Evolutionary conservation across 2,113 vertebrate species (phyloP).

Genomic region (Ictidomys tridecemlineatus): DNA sequence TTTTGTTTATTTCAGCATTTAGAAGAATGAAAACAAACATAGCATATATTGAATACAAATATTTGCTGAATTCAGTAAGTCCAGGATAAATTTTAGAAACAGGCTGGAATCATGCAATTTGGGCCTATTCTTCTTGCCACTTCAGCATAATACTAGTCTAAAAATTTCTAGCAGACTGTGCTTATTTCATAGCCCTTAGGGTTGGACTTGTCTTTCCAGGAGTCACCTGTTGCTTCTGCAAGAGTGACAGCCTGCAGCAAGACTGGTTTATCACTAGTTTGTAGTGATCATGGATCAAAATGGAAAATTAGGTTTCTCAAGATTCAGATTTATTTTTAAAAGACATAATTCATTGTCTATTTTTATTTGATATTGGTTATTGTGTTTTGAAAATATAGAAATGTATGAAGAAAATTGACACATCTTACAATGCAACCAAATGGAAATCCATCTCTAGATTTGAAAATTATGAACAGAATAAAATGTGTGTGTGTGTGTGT

Average conservation of each 20-base stretch:
- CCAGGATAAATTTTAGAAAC: not conserved
- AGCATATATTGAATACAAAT: not conserved
- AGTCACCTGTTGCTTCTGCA: not conserved
- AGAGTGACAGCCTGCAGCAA: not conserved
- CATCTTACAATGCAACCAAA: not conserved
- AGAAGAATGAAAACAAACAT: not conserved
- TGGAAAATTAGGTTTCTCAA: not conserved
- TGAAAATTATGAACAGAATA: not conserved
- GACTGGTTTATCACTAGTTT: not conserved
- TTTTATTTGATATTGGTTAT: conserved; percentile 23
- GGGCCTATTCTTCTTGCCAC: not conserved
- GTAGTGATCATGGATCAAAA: not conserved
- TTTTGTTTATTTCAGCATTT: not conserved
- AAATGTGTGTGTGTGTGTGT: not conserved
- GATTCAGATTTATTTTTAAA: not conserved
- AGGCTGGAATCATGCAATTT: not conserved
- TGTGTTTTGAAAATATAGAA: not conserved
- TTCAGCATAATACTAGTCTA: not conserved
- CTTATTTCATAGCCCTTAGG: not conserved
- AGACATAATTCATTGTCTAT: not conserved
- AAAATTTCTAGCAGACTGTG: not conserved
- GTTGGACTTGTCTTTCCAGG: not conserved
- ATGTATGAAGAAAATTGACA: not conserved
- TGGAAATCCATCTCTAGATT: not conserved
- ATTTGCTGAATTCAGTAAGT: not conserved